Evolutionary conservation across 2,797 vertebrate species (phyloP).

Genomic region (Gambusia yucatana): DNA sequence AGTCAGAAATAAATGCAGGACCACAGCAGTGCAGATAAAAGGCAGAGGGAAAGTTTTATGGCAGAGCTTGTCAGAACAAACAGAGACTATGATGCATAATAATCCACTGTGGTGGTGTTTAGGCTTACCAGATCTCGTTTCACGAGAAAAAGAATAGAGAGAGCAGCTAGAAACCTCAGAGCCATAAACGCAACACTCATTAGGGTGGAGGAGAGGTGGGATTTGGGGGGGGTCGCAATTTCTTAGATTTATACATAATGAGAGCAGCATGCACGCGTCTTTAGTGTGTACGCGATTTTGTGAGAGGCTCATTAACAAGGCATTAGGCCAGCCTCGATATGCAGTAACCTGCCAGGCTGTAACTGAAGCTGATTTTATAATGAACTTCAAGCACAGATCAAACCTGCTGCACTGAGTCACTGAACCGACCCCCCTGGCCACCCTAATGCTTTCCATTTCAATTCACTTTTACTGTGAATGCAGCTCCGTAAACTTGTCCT

Average conservation of each 20-base stretch:
- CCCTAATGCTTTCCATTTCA: slow-evolving; percentile 23
- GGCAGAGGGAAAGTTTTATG: slow-evolving; percentile 47
- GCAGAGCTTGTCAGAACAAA: slow-evolving; percentile 63
- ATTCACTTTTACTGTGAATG: slow-evolving; percentile 24
- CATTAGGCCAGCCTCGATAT: slow-evolving; percentile 72
- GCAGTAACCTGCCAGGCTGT: slow-evolving; percentile 63
- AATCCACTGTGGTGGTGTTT: slow-evolving; percentile 71
- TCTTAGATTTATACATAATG: slow-evolving; percentile 75
- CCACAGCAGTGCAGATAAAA: slow-evolving; percentile 60
- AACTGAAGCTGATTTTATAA: slow-evolving; percentile 80
- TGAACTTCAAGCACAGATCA: slow-evolving; percentile 74
- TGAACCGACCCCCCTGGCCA: slow-evolving; percentile 25
- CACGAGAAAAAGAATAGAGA: slow-evolving; percentile 60
- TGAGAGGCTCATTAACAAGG: slow-evolving; percentile 75
- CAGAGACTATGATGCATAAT: slow-evolving; percentile 63
- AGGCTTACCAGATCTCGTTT: slow-evolving; percentile 66
- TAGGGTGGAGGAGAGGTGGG: slow-evolving; percentile 62
- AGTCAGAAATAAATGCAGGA: slow-evolving; percentile 68
- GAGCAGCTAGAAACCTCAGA: slow-evolving; percentile 61
- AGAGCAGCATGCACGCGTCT: slow-evolving; percentile 60
- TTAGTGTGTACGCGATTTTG: slow-evolving; percentile 50
- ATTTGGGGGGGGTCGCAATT: slow-evolving; percentile 40
- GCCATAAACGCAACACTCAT: slow-evolving; percentile 77
- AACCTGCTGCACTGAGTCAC: slow-evolving; percentile 67
- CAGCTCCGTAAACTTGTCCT: slow-evolving; percentile 29